Evolutionary conservation across 2,888 invertebrate genomes (phyloP), one percentile per base, ranked within the genome.

Genomic region (Hirtodrosophila confusa): DNA sequence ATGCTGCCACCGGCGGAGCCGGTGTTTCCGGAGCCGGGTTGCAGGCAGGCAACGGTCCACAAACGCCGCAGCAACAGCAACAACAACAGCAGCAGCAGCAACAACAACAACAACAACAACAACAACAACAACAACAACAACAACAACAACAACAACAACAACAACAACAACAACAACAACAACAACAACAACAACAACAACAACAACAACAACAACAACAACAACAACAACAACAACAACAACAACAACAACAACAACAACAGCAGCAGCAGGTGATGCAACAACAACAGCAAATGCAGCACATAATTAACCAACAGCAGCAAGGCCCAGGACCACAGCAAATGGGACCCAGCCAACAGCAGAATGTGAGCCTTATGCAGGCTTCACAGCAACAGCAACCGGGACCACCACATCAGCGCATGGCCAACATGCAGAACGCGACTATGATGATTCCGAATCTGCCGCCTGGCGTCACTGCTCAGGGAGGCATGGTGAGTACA

Each of bases 91-190:
- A 88, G 53, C 89, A 88, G 33, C 89, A 89, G 60, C 92, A 93
- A 12, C 92, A 92, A 63, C 93, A 93, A 68, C 95, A 94, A 89
- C 95, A 94, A 89, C 80, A 78, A 43, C 94, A 89, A 63, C 93
- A 93, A 68, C 95, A 94, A 89, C 95, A 94, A 89, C 80, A 78
- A 41, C 94, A 90, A 62, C 93, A 93, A 68, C 95, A 94, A 89
- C 95, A 94, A 89, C 80, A 78, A 41, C 94, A 90, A 62, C 93
- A 93, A 68, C 95, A 94, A 89, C 95, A 94, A 89, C 80, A 78
- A 62, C 89, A 88, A 29, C 17, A 17, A 2, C 17, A 17, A 2
- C 90, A 87, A 37, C 90, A 88, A 36, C 86, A 88, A n/a, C 75
- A 74, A 75, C 86, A 88, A 53, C 89, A 88, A 33, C 89, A 89